Evolutionary conservation across 2,797 vertebrate genomes (phyloP).

Genomic region (Prionace glauca): DNA sequence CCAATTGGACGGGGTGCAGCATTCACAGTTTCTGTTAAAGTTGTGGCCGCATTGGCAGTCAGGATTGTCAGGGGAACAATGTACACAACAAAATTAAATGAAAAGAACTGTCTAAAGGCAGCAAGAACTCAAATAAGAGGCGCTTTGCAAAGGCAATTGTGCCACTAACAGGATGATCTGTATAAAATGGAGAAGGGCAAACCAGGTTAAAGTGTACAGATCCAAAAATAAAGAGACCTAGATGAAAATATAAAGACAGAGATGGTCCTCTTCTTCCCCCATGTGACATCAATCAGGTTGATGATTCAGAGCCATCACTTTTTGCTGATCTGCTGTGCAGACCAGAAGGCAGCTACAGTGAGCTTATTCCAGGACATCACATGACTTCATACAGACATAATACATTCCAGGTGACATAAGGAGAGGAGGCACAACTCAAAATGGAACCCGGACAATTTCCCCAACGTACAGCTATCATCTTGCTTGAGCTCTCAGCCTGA

Average conservation of each 20-base stretch:
- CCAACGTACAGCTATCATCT: conserved; percentile 6
- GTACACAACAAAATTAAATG: background rate
- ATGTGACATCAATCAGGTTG: background rate
- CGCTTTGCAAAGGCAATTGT: background rate
- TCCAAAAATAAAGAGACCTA: background rate
- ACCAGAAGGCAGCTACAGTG: background rate
- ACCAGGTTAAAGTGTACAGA: background rate
- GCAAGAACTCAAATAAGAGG: background rate
- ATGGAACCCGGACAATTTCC: background rate
- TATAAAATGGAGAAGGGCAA: background rate
- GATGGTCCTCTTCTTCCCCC: background rate
- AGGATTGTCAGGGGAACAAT: background rate
- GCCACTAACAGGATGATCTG: background rate
- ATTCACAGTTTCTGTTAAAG: background rate
- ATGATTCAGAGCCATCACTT: conserved; percentile 14
- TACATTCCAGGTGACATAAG: conserved; percentile 26
- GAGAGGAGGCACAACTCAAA: conserved; percentile 14
- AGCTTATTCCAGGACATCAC: background rate
- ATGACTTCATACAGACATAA: background rate
- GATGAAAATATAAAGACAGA: conserved; percentile 17
- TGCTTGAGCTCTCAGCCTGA: background rate
- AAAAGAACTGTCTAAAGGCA: background rate
- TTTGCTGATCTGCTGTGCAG: background rate
- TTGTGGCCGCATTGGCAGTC: background rate
- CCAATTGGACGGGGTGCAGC: background rate